These are phyloP conservation scores for Limnothrissa miodon DNA, from an alignment of 2,113 vertebrate species.

Conservation along the genomic window DNA sequence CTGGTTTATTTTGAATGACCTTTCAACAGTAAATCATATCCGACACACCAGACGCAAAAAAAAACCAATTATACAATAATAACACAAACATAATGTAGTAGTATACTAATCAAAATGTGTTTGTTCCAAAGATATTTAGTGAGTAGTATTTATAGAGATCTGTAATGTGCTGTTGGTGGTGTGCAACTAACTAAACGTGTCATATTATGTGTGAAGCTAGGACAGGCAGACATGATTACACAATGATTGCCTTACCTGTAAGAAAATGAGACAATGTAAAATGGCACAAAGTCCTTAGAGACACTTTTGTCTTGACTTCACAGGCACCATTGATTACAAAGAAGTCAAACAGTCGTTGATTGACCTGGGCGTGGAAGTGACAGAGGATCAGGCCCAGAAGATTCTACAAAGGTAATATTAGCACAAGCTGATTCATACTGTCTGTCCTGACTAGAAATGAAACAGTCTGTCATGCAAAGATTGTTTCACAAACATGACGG, in stretches of 20 bases:
- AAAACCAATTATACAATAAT: no score
- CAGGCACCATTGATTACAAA: slow-evolving; percentile 83
- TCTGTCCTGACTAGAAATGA: no score
- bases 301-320: slow-evolving; percentile 48
- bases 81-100: no score
- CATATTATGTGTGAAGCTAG: no score
- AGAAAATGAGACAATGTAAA: not conserved
- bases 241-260: not conserved
- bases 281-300: not conserved
- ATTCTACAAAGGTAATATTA: slow-evolving; percentile 84
- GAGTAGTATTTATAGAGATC: not conserved
- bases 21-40: no score
- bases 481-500: no score
- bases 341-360: slow-evolving; percentile 89
- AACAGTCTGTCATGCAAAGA: no score
- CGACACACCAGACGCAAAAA: no score
- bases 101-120: no score
- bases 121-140: no score
- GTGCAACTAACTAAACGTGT: no score
- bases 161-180: not conserved
- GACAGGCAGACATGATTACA: not conserved
- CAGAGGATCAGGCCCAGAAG: slow-evolving; percentile 80
- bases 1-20: no score
- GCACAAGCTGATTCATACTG: not conserved
- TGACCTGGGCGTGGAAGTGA: slow-evolving; percentile 82